Evolutionary conservation across 2,888 invertebrate species (phyloP).

Genomic region (Leptinotarsa juncta): DNA sequence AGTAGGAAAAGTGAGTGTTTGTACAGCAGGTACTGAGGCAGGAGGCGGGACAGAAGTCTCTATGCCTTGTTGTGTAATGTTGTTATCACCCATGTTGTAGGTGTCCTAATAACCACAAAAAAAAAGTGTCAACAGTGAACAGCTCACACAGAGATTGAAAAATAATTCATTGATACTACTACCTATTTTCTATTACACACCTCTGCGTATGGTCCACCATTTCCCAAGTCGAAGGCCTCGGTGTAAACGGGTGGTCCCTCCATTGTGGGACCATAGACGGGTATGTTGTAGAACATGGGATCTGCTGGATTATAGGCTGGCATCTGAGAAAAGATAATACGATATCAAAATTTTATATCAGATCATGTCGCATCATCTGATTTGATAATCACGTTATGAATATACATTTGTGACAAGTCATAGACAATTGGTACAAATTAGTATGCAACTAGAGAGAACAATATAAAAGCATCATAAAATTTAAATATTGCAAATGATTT

Average conservation of each 20-base stretch:
- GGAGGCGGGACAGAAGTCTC: slow-evolving; percentile 48
- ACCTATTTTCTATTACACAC: slow-evolving; percentile 47
- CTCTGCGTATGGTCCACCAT: slow-evolving; percentile 57
- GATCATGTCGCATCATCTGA: too few species aligned
- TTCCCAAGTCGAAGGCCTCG: slow-evolving; percentile 57
- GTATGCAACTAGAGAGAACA: too few species aligned
- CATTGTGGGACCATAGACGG: slow-evolving; percentile 57
- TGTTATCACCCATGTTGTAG: slow-evolving; percentile 39
- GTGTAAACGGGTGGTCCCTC: slow-evolving; percentile 54
- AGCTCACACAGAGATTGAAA: neutral
- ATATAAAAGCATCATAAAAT: too few species aligned
- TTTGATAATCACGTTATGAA: too few species aligned
- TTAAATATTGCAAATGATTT: too few species aligned
- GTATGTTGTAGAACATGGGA: slow-evolving; percentile 59
- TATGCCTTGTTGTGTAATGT: slow-evolving; percentile 55
- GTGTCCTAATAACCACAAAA: slow-evolving; percentile 37
- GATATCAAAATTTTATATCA: too few species aligned
- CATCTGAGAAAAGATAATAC: slow-evolving; percentile 30
- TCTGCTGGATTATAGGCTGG: slow-evolving; percentile 44
- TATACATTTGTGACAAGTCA: too few species aligned
- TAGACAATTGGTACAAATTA: too few species aligned
- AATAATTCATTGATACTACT: neutral
- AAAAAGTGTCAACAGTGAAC: slow-evolving; percentile 9
- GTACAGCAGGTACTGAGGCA: slow-evolving; percentile 14
- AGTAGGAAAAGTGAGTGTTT: slow-evolving; percentile 6